Evolutionary conservation across 2,888 invertebrate genomes (phyloP).

Genomic region (Pycnomerus fuliginosus): DNA sequence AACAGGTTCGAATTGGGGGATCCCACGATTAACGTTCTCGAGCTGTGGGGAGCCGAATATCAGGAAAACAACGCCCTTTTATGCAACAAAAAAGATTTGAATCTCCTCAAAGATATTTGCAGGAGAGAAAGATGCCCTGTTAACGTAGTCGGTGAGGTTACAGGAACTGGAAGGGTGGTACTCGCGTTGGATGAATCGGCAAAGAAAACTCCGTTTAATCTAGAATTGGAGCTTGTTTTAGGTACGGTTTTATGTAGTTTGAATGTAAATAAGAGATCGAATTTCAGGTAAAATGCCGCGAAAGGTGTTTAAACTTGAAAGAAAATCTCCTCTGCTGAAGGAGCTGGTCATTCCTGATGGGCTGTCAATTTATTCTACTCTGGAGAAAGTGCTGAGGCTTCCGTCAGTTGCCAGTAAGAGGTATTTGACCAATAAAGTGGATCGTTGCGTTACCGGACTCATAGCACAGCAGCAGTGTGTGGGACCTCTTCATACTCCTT

Average conservation of each 20-base stretch:
- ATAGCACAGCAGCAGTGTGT: conserved; percentile 98
- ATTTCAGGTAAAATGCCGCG: conserved; percentile 78
- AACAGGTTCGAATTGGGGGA: conserved; percentile 89
- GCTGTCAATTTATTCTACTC: conserved; percentile 62
- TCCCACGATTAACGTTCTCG: conserved; percentile 88
- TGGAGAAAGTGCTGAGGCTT: conserved; percentile 79
- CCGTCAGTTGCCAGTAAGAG: conserved; percentile 94
- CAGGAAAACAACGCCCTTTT: conserved; percentile 94
- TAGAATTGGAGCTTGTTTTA: conserved; percentile 85
- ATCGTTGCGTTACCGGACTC: conserved; percentile 91
- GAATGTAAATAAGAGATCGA: no score
- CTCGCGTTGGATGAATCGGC: conserved; percentile 66
- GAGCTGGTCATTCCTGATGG: conserved; percentile 49
- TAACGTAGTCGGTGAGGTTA: conserved; percentile 89
- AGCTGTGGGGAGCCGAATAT: conserved; percentile 98
- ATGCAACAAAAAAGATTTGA: conserved; percentile 66
- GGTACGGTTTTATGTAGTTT: no score
- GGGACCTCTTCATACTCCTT: conserved; percentile 93
- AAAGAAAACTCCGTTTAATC: conserved; percentile 74
- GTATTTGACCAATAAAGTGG: conserved; percentile 93
- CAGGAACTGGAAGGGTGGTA: conserved; percentile 73
- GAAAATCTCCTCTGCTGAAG: conserved; percentile 39
- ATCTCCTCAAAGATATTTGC: conserved; percentile 69
- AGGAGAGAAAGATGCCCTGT: conserved; percentile 89
- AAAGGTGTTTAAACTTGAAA: conserved; percentile 61